Evolutionary conservation across 2,797 vertebrate genomes (phyloP), one percentile per base, ranked within the genome.

Genomic region (Melanotaenia boesemani): DNA sequence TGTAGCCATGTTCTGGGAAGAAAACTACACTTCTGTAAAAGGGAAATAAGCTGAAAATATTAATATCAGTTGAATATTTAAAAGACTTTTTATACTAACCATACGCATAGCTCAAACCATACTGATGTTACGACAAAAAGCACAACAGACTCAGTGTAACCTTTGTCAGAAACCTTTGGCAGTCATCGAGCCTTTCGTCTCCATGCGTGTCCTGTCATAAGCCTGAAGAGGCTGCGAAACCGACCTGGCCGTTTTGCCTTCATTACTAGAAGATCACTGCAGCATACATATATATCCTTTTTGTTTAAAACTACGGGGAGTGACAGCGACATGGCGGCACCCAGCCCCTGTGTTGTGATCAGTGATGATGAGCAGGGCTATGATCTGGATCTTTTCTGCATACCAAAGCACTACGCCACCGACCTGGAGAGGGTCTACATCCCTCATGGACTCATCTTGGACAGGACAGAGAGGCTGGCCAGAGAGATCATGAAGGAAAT

Each of bases 401-500:
- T 99, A 90, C 98, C 97, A 74, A 98, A 97, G 89, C 98, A 99
- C 91, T 99, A 99, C 39, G 96, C 95, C 1, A 60, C 93, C 8
- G 98, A 97, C 90, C 92, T 99, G 93, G 97, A 99, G 81, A 96
- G 93, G 80, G 97, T 99, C 83, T 99, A 97, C 92, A 99, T 99
- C 92, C 97, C 98, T 82, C 97, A 99, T 48, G 98, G 98, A 67
- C 96, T 99, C 88, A 99, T 99, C 91, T 94, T 97, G 95, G 98
- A 99, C 96, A 97, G 98, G 95, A 99, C 98, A 0, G 97, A 99
- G 90, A 95, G 97, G 50, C 94, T 99, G 88, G 98, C 98, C 66
- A 95, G 96, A 79, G 98, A 99, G 86, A 99, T 99, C 69, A 97
- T 99, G 97, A 97, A 96, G 77, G 96, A 97, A 85, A 99, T 99